Base-by-base conservation (phyloP, 1,140 invertebrate species). In the Nephotettix cincticeps region DNA sequence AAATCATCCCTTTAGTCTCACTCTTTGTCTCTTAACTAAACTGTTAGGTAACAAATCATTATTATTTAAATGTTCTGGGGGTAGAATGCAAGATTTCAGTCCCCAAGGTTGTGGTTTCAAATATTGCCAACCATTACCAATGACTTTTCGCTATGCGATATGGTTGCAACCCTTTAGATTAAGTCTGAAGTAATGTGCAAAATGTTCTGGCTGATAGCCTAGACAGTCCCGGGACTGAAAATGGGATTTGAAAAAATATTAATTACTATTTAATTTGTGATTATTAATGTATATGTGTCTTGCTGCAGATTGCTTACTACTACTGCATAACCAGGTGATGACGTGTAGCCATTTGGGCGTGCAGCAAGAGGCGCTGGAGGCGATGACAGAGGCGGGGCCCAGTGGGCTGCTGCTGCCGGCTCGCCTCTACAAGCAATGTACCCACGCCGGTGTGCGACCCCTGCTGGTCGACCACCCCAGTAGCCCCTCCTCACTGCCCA, bases 381-480 rank as follows among this genome's bases (percentile, higher is more conserved):
- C 87, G 21, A 82, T 96, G 19, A 82, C 86, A 51, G 79, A 80
- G 9, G 79, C 83, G 1, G 91, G 89, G 0, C 87, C 91, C 0
- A 81, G 86, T 0, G 81, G 87, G 54, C 78, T 95, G 11, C 79
- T 93, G 0, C 83, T 89, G 73, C 93, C 93, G 0, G 81, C 83
- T 2, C 83, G 89, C 54, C 75, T 89, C 25, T 90, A 88, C 80
- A 80, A 85, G 65, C 80, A 85, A 65, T 88, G 88, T 80, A 71
- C 86, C 27, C 75, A 82, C 21, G 83, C 88, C 30, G 90, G 91
- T 0, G 79, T 95, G 3, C 77, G 86, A 54, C 89, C 91, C 0
- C 81, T 88, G 29, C 89, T 86, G 76, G 6, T 75, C 11, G 79
- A 83, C 21, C 1, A 23, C 14, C n/a, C 14, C 40, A 27, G 32